phyloP scores from a whole-genome alignment of 2,888 invertebrate species.

The Anagyrus pseudococci region DNA sequence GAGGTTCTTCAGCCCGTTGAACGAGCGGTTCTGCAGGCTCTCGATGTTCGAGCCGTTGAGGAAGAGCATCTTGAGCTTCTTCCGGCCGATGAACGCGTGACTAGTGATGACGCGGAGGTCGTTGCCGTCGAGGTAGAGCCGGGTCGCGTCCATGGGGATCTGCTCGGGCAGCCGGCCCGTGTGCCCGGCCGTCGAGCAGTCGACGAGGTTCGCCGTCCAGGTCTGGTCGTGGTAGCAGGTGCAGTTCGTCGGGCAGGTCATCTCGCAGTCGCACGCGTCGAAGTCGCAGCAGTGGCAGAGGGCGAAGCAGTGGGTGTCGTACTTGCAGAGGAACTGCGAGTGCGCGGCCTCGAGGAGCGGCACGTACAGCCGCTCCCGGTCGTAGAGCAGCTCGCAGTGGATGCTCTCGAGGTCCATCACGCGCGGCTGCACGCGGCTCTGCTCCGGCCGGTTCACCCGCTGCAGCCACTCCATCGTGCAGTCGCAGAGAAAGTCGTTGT shows the following conservation, averaged over 20 bases:
- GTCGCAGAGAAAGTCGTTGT: constrained; percentile 87
- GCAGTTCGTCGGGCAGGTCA: constrained; percentile 87
- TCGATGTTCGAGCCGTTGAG: constrained; percentile 82
- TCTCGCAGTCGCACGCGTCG: constrained; percentile 91
- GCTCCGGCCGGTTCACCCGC: constrained; percentile 75
- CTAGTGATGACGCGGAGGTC: constrained; percentile 77
- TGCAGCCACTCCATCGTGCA: constrained; percentile 92
- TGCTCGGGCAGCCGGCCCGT: constrained; percentile 75
- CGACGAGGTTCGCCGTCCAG: constrained; percentile 86
- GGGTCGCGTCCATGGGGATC: constrained; percentile 92
- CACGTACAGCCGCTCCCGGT: constrained; percentile 75
- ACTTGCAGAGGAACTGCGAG: constrained; percentile 84
- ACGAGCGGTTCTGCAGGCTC: constrained; percentile 80
- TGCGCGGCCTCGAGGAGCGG: constrained; percentile 80
- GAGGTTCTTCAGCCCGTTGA: constrained; percentile 81
- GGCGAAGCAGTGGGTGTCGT: constrained; percentile 85
- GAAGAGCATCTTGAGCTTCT: constrained; percentile 77
- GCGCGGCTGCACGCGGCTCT: constrained; percentile 78
- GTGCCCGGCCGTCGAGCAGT: constrained; percentile 78
- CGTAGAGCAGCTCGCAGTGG: constrained; percentile 81
- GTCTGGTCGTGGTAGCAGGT: constrained; percentile 89
- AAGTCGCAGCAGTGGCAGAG: constrained; percentile 90
- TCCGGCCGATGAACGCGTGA: constrained; percentile 86
- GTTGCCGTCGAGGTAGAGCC: constrained; percentile 85
- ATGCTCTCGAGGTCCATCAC: constrained; percentile 84